Base-by-base conservation (phyloP, 2,797 vertebrate species). In the Rhodeus uyekii region DNA sequence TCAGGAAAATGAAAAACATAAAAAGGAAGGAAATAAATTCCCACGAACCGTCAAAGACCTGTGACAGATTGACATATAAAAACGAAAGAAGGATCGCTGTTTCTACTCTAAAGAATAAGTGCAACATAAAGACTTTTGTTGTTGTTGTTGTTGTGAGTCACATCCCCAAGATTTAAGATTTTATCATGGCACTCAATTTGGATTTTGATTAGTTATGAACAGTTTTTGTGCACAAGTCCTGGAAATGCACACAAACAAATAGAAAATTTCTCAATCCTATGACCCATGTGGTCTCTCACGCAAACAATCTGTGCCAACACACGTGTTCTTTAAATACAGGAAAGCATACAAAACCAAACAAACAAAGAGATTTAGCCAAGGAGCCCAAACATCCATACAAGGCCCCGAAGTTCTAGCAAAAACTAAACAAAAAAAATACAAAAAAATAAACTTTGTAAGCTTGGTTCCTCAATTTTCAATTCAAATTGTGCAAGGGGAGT, bases 141-240 rank as follows among this genome's bases (percentile, higher is more conserved):
- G 92, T 50, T 39, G 72, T 46, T 48, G 83, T 83, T 67, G 73
- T 76, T 16, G 76, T 78, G 58, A 78, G 92, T 91, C 90, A 91
- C 91, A 86, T 93, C 93, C 91, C 93, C 89, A 90, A 91, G 89
- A 92, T 76, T 76, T 81, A 81, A 55, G 77, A 55, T 69, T 76
- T 93, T 84, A 94, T 90, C 93, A 94, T 95, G 94, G 95, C 95
- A 96, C 94, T 94, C 90, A 90, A 90, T 93, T 91, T 92, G 91
- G 88, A 93, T 92, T 93, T 93, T 87, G 69, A 89, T 87, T 85
- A 61, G 55, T 87, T 81, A 67, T 78, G 73, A 85, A 85, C 58
- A 78, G 73, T 72, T 79, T 79, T 80, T 83, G 83, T 88, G 79
- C 86, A 84, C 82, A 82, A 80, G 78, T 83, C 78, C 61, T 50